Base-by-base conservation (phyloP, 1,140 invertebrate species). In the Steinernema feltiae region DNA sequence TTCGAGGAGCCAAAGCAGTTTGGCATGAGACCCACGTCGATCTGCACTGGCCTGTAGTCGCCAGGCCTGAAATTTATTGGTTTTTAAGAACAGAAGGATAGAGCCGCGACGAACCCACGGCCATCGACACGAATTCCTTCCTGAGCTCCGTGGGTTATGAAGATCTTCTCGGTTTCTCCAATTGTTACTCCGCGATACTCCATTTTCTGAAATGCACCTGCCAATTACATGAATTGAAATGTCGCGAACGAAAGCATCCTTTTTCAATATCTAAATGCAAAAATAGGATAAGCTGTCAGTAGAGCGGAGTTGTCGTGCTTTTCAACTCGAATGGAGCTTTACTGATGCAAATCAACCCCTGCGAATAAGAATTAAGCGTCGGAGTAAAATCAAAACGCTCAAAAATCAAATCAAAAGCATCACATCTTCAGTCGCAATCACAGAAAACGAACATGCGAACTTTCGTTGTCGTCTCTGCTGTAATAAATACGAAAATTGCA, bases 161-260 rank as follows among this genome's bases (percentile, higher is more conserved):
- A 77, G 1, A 77, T 70, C 70, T 78, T 77, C 75, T 77, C 76
- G 3, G 74, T 69, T 53, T 77, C 76, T 46, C 76, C 53, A n/a
- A 63, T 15, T 63, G 53, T 63, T 3, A 63, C 53, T 3, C 53
- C 53, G 53, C 53, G 53, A 27, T 17, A 63, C 24, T 63, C 53
- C 53, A 63, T 63, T 27, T 63, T 27, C 35, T 7, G 35, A n/a
- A n/a, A n/a, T n/a, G n/a, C n/a, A n/a, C n/a, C n/a, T n/a, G n/a
- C n/a, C n/a, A n/a, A n/a, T n/a, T n/a, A n/a, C n/a, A n/a, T n/a
- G n/a, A n/a, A n/a, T n/a, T n/a, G n/a, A n/a, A n/a, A n/a, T n/a
- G n/a, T n/a, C n/a, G n/a, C n/a, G n/a, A n/a, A n/a, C n/a, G n/a
- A n/a, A n/a, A n/a, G n/a, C n/a, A n/a, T n/a, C n/a, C n/a, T n/a